A percentile compares a stretch with the other conserved stretches of the same genome.
Conservation (phyloP, 2,797 vertebrate genomes). For the Pagetopsis macropterus region DNA sequence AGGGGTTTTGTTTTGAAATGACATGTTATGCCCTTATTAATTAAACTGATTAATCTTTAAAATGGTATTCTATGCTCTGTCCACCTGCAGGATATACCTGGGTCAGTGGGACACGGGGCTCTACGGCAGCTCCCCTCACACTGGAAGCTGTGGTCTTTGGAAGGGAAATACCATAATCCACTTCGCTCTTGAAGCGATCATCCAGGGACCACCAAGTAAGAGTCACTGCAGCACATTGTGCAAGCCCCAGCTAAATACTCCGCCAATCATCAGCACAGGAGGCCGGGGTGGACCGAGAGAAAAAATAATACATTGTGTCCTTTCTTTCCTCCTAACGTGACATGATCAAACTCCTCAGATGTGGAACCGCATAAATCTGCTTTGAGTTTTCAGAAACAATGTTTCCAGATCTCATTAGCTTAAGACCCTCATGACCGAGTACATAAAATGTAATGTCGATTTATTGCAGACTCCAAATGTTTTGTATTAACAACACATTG, state of each 20-base stretch:
- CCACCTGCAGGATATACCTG: conserved; percentile 32
- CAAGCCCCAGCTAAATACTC: conserved; percentile 24
- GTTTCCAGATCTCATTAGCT: conserved; percentile 66
- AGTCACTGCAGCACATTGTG: conserved; percentile 46
- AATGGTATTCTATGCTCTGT: background rate
- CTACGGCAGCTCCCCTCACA: conserved; percentile 27
- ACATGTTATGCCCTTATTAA: background rate
- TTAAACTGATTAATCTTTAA: background rate
- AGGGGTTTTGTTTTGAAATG: too few species aligned
- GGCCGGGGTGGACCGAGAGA: conserved; percentile 27
- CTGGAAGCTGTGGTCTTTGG: conserved; percentile 65
- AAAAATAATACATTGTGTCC: conserved; percentile 49
- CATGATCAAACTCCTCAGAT: conserved; percentile 54
- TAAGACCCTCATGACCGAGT: conserved; percentile 19
- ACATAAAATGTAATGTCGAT: conserved; percentile 44
- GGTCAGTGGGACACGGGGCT: background rate
- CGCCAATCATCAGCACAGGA: conserved; percentile 57
- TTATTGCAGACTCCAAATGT: conserved; percentile 38
- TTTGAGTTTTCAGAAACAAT: conserved; percentile 43
- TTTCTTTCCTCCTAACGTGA: conserved; percentile 29
- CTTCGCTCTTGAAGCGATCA: conserved; percentile 71
- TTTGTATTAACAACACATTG: conserved; percentile 43
- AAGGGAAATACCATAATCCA: conserved; percentile 70
- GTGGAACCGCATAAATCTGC: conserved; percentile 60
- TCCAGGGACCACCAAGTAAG: conserved; percentile 64